Percentiles rank a stretch among this genome's conserved stretches.
phyloP scores from a whole-genome alignment of 2,888 invertebrate genomes.

The Gerris lacustris region DNA sequence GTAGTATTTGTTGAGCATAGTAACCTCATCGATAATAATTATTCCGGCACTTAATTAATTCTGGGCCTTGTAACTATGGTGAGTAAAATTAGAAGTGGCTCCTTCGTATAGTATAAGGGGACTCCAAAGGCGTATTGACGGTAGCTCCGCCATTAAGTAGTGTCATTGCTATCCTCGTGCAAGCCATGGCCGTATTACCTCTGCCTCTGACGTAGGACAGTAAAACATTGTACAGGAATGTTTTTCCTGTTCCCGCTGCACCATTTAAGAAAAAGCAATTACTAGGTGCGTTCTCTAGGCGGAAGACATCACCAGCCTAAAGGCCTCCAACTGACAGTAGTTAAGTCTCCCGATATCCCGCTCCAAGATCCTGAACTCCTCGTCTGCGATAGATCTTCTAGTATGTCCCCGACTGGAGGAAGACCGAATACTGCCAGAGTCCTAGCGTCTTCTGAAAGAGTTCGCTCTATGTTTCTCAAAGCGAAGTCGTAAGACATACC shows the following conservation, averaged over 20 bases:
- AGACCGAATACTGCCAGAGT: too few species aligned
- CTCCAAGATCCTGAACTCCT: too few species aligned
- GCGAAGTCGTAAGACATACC: too few species aligned
- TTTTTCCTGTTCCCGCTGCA: background rate
- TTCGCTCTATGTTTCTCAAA: too few species aligned
- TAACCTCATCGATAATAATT: background rate
- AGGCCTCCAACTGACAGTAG: too few species aligned
- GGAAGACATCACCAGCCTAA: too few species aligned
- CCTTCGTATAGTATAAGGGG: background rate
- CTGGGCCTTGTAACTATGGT: background rate
- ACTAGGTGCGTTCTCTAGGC: too few species aligned
- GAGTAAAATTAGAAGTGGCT: background rate
- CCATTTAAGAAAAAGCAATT: background rate
- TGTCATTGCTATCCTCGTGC: background rate
- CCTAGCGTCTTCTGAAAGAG: too few species aligned
- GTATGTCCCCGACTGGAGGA: too few species aligned
- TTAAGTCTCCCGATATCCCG: too few species aligned
- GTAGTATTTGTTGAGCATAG: background rate
- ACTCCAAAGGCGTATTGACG: background rate
- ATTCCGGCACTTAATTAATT: background rate
- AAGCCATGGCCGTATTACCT: background rate
- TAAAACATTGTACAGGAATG: background rate
- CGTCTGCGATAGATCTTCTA: too few species aligned
- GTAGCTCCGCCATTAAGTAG: background rate
- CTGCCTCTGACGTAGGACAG: background rate